Percentiles rank a stretch among this genome's conserved stretches.
phyloP scores from a whole-genome alignment of 2,113 vertebrate genomes.

The Hydrochoerus hydrochaeris region DNA sequence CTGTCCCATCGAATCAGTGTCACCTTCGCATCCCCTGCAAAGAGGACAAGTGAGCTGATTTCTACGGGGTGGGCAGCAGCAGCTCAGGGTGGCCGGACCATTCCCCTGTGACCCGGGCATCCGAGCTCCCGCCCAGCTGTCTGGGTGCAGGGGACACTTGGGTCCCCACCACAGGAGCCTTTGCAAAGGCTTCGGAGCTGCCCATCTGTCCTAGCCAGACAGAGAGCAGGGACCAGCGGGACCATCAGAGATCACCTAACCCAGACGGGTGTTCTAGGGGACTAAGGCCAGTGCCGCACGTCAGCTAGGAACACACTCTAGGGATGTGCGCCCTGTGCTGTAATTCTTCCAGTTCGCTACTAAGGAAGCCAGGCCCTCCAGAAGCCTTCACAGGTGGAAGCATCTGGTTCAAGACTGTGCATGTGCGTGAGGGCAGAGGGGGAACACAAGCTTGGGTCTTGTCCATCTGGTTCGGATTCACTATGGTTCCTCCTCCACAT shows the following conservation, averaged over 20 bases:
- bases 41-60: background rate
- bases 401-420: background rate
- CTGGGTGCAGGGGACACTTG: too few species aligned
- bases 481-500: background rate
- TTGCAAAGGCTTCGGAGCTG: background rate
- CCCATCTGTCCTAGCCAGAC: background rate
- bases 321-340: background rate
- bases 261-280: background rate
- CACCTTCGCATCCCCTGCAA: background rate
- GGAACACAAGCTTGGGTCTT: background rate
- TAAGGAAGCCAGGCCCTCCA: background rate
- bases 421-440: background rate
- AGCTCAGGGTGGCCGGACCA: background rate
- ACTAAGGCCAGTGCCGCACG: background rate
- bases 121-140: too few species aligned
- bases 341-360: background rate
- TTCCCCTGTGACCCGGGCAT: background rate
- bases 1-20: background rate
- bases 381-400: constrained; percentile 28
- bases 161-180: background rate
- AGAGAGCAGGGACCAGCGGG: background rate
- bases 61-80: background rate
- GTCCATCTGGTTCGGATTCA: background rate
- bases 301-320: too few species aligned
- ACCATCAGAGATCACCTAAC: background rate